phyloP scores from a whole-genome alignment of 1,140 invertebrate genomes.

The Vanessa atalanta region DNA sequence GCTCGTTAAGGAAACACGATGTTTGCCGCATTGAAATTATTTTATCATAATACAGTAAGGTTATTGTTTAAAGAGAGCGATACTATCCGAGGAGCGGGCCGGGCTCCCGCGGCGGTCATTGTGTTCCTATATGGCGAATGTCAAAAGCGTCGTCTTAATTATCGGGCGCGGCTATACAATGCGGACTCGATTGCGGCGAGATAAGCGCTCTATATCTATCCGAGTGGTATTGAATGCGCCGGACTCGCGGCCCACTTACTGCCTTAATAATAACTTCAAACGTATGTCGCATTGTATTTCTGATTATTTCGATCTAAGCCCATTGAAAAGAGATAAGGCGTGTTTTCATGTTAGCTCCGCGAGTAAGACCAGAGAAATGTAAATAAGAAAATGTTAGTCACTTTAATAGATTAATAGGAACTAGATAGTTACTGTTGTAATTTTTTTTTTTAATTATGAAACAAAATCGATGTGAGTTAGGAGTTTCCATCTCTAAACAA shows the following conservation, averaged over 20 bases:
- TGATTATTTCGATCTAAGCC: conserved; percentile 76
- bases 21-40: conserved; percentile 74
- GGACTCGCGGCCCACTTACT: conserved; percentile 67
- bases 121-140: conserved; percentile 80
- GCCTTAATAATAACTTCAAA: conserved; percentile 78
- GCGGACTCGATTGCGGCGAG: conserved; percentile 76
- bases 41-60: conserved; percentile 76
- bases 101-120: conserved; percentile 77
- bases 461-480: conserved; percentile 29
- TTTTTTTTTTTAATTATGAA: background rate
- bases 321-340: conserved; percentile 73
- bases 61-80: conserved; percentile 77
- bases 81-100: conserved; percentile 66
- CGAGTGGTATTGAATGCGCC: conserved; percentile 71
- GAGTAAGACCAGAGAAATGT: conserved; percentile 41
- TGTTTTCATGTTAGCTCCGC: conserved; percentile 52
- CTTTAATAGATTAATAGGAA: conserved; percentile 19
- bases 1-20: conserved; percentile 74
- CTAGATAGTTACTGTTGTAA: background rate
- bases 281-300: conserved; percentile 77
- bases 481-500: conserved; percentile 50
- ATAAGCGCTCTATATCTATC: conserved; percentile 75
- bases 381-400: conserved; percentile 45
- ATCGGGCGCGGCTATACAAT: conserved; percentile 77
- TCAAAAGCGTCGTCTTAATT: conserved; percentile 81